A percentile compares a stretch with the other conserved stretches of the same genome.
phyloP scores from a whole-genome alignment of 1,140 invertebrate species.

The Solenopsis invicta region DNA sequence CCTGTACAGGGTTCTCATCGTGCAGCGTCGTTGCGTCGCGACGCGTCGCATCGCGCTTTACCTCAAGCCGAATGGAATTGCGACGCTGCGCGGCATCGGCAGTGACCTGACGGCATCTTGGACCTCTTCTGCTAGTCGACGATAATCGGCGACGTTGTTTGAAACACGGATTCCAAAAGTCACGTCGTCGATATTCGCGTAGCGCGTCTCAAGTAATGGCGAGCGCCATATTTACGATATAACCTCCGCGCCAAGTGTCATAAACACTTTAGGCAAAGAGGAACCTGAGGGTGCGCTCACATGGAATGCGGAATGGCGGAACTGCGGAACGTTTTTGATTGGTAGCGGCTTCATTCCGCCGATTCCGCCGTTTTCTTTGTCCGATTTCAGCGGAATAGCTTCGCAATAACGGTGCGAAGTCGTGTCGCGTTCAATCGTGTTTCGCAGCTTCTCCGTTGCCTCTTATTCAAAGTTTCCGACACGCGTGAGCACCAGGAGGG shows the following conservation, averaged over 20 bases:
- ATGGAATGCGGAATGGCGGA: too few species aligned
- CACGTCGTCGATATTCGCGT: conserved; percentile 3
- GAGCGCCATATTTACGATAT: conserved; percentile 16
- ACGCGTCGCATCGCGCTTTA: background rate
- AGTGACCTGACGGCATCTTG: conserved; percentile 25
- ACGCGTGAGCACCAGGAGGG: too few species aligned
- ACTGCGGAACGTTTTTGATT: too few species aligned
- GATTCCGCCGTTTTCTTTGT: too few species aligned
- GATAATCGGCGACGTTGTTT: background rate
- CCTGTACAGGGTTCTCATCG: conserved; percentile 75
- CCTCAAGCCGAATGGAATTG: background rate
- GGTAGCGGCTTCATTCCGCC: too few species aligned
- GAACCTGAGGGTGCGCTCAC: too few species aligned
- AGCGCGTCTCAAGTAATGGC: background rate
- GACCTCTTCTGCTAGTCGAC: background rate
- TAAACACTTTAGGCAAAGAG: background rate
- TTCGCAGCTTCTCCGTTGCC: too few species aligned
- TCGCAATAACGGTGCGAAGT: too few species aligned
- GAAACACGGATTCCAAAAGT: background rate
- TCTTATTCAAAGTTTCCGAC: too few species aligned
- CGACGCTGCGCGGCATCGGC: background rate
- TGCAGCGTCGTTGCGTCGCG: background rate
- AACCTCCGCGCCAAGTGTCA: background rate
- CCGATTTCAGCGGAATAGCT: too few species aligned
- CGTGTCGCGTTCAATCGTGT: too few species aligned